These are phyloP conservation scores for Gambusia yucatana DNA, from an alignment of 2,797 vertebrate genomes.

Conservation along the genomic window DNA sequence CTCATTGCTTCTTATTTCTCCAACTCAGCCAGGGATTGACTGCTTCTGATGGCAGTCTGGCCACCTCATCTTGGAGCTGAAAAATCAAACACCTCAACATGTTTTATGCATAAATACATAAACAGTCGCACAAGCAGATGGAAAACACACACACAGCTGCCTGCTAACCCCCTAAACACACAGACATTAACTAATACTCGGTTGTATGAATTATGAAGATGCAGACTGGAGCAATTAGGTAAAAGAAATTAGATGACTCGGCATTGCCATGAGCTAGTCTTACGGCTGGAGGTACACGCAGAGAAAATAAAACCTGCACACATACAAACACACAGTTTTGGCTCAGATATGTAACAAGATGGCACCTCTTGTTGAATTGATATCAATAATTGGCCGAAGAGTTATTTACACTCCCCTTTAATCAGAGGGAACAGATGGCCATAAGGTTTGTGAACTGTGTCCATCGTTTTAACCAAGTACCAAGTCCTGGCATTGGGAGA, in stretches of 20 bases:
- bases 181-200: conserved; percentile 19
- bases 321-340: conserved; percentile 38
- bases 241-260: conserved; percentile 49
- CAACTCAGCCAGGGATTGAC: conserved; percentile 47
- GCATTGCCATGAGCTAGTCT: conserved; percentile 34
- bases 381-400: conserved; percentile 72
- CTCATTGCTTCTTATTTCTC: conserved; percentile 65
- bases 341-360: conserved; percentile 57
- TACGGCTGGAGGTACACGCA: conserved; percentile 27
- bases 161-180: conserved; percentile 2
- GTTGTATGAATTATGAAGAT: conserved; percentile 51
- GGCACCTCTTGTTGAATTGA: conserved; percentile 63
- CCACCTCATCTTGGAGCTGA: conserved; percentile 55
- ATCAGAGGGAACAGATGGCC: conserved; percentile 73
- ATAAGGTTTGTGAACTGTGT: conserved; percentile 67
- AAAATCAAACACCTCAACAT: conserved; percentile 59
- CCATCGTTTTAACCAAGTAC: conserved; percentile 65
- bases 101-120: conserved; percentile 68
- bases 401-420: conserved; percentile 73
- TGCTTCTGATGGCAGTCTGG: conserved; percentile 61
- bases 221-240: conserved; percentile 49
- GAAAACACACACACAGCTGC: conserved; percentile 12
- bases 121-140: conserved; percentile 30
- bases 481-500: conserved; percentile 39
- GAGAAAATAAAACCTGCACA: conserved; percentile 1